Conservation (phyloP, 2,113 vertebrate genomes). For the Tachuris rubrigastra region DNA sequence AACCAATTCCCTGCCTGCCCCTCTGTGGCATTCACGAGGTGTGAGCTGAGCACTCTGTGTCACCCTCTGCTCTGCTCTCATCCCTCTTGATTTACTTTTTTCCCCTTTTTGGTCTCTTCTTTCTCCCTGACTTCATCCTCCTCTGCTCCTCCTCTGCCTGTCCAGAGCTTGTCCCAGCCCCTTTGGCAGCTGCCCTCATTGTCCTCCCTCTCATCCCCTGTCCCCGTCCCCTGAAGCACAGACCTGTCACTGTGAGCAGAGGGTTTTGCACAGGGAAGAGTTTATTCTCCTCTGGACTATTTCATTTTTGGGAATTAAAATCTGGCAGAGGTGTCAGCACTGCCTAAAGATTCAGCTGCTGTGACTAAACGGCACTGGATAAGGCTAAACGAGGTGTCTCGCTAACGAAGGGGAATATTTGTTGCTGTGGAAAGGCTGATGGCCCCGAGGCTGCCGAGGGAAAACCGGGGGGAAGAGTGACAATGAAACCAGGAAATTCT, state of each 20-base stretch:
- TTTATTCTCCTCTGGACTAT: not conserved
- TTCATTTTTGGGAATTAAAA: not conserved
- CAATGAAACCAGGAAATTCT: not conserved
- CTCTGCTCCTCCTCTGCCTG: not conserved
- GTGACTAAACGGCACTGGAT: not conserved
- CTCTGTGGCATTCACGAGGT: conserved; percentile 44
- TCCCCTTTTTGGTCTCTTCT: not conserved
- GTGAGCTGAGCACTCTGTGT: not conserved
- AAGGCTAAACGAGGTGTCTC: not conserved
- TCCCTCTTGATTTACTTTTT: not conserved
- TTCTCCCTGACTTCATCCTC: not conserved
- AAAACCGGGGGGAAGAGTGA: not conserved
- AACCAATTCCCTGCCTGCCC: conserved; percentile 36
- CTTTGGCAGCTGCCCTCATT: not conserved
- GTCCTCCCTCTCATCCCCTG: not conserved
- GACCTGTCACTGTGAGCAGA: fast-evolving
- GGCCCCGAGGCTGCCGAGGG: not conserved
- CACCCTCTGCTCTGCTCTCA: not conserved
- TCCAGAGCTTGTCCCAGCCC: not conserved
- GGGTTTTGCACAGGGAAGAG: not conserved
- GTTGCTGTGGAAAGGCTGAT: not conserved
- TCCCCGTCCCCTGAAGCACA: fast-evolving
- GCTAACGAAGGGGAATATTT: not conserved
- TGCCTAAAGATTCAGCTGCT: not conserved
- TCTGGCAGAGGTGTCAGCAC: not conserved